These are phyloP conservation scores for Ormyrus labotus DNA, from an alignment of 2,888 invertebrate species.

Conservation along the genomic window DNA sequence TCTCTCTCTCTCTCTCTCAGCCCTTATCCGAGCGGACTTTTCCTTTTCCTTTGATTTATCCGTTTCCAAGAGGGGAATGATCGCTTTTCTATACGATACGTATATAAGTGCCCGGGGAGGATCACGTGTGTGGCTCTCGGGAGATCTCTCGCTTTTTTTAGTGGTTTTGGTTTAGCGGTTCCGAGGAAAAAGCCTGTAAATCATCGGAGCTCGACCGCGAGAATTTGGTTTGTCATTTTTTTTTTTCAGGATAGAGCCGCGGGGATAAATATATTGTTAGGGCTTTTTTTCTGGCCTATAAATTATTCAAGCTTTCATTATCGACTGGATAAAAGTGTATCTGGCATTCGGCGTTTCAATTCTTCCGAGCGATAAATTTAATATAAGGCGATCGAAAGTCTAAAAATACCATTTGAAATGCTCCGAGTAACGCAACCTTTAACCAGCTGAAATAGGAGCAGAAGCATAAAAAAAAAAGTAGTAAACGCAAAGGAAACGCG, in stretches of 20 bases:
- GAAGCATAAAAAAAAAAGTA: too few relatives aligned
- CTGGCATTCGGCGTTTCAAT: too few relatives aligned
- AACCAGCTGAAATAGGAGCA: too few relatives aligned
- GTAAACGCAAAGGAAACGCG: neutral
- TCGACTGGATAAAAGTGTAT: too few relatives aligned
- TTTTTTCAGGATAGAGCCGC: too few relatives aligned
- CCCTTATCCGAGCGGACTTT: conserved; percentile 19
- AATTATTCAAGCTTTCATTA: too few relatives aligned
- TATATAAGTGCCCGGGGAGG: neutral
- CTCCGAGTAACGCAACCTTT: too few relatives aligned
- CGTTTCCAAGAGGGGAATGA: conserved; percentile 17
- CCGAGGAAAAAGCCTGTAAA: conserved; percentile 11
- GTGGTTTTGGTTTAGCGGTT: neutral
- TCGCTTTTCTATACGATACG: conserved; percentile 22
- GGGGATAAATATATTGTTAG: too few relatives aligned
- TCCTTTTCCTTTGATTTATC: conserved; percentile 48
- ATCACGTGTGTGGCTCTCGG: neutral
- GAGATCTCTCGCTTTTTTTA: neutral
- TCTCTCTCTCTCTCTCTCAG: neutral
- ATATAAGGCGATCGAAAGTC: too few relatives aligned
- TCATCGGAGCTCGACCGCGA: neutral
- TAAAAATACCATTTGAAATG: too few relatives aligned
- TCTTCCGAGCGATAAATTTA: too few relatives aligned
- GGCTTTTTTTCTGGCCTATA: too few relatives aligned
- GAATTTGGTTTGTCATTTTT: neutral